phyloP scores from a whole-genome alignment of 2,797 vertebrate species.

The Artibeus lituratus region DNA sequence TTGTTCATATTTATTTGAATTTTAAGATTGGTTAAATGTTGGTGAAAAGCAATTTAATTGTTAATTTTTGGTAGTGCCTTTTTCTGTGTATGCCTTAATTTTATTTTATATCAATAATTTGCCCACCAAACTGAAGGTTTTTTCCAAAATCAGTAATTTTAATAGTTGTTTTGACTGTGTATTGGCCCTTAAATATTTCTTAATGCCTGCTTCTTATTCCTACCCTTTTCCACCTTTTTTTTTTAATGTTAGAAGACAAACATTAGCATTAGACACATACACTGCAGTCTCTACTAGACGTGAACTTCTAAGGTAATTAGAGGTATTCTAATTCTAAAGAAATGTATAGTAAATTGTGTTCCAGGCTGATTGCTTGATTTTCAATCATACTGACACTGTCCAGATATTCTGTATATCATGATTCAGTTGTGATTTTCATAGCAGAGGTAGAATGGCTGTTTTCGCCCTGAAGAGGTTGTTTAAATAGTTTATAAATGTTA shows the following conservation, averaged over 20 bases:
- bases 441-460: neutral
- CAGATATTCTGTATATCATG: neutral
- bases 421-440: constrained; percentile 46
- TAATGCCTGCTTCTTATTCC: constrained; percentile 45
- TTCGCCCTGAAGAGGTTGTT: constrained; percentile 39
- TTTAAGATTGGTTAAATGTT: constrained; percentile 51
- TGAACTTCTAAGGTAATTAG: constrained; percentile 38
- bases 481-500: constrained; percentile 16
- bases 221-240: constrained; percentile 61
- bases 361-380: constrained; percentile 47
- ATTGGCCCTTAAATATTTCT: constrained; percentile 34
- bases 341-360: constrained; percentile 3
- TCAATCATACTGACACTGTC: constrained; percentile 17
- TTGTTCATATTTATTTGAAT: constrained; percentile 62
- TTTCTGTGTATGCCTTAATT: constrained; percentile 84
- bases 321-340: constrained; percentile 47
- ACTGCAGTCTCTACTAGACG: neutral
- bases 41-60: constrained; percentile 57
- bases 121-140: constrained; percentile 52
- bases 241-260: constrained; percentile 19
- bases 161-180: constrained; percentile 53
- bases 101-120: constrained; percentile 69
- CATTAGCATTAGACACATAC: constrained; percentile 25
- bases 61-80: constrained; percentile 80
- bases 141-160: constrained; percentile 48